These are phyloP conservation scores for Andrena fulva DNA, from an alignment of 2,888 invertebrate species.

Conservation along the genomic window DNA sequence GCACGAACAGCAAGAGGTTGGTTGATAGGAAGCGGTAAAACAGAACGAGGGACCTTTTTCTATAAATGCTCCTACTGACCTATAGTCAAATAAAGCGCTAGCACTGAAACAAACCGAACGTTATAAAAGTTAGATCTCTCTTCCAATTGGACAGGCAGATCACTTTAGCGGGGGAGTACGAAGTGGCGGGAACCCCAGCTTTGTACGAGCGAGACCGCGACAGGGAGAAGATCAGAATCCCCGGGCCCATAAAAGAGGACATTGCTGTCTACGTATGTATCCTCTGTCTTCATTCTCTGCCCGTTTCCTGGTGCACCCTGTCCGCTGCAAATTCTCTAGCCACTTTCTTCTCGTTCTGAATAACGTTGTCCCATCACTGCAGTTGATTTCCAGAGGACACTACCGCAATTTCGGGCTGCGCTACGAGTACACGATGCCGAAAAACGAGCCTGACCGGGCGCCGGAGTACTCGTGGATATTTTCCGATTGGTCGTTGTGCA, in stretches of 20 bases:
- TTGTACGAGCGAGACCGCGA: slow-evolving; percentile 86
- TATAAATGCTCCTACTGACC: too few relatives aligned
- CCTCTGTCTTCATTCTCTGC: background rate
- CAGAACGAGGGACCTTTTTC: too few relatives aligned
- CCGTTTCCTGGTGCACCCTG: background rate
- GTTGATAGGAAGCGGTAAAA: too few relatives aligned
- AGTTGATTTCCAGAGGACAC: slow-evolving; percentile 84
- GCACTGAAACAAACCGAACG: background rate
- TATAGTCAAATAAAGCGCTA: too few relatives aligned
- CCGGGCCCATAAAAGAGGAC: slow-evolving; percentile 88
- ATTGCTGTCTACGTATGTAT: slow-evolving; percentile 87
- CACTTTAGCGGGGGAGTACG: slow-evolving; percentile 84
- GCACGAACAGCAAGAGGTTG: background rate
- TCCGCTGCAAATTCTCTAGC: slow-evolving; percentile 6
- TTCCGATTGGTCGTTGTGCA: slow-evolving; percentile 93
- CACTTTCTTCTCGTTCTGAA: slow-evolving; percentile 47
- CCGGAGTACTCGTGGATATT: slow-evolving; percentile 91
- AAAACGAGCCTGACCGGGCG: slow-evolving; percentile 86
- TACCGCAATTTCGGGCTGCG: slow-evolving; percentile 92
- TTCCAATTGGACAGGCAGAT: slow-evolving; percentile 78
- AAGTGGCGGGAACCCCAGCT: slow-evolving; percentile 85
- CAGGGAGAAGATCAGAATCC: slow-evolving; percentile 87
- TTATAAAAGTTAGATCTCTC: slow-evolving; percentile 23
- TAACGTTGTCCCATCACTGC: slow-evolving; percentile 51
- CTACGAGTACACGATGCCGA: slow-evolving; percentile 93